Conservation (phyloP, 2,113 vertebrate genomes). For the Crypturellus undulatus region DNA sequence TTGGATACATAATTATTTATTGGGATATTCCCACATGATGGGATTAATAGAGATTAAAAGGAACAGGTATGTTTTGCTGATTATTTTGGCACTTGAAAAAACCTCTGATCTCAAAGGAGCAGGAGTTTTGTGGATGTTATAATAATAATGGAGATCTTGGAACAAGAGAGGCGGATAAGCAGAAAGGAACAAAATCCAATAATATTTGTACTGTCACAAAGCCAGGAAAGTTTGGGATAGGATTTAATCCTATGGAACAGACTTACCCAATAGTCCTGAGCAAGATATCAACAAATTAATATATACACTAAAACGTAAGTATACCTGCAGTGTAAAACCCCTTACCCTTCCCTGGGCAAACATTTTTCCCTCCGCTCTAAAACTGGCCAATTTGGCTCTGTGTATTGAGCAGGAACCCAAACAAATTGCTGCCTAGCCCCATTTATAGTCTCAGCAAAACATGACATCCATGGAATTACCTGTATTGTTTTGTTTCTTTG, state of each 20-base stretch:
- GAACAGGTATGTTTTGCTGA: constrained; percentile 49
- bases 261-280: constrained; percentile 33
- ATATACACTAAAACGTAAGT: not conserved
- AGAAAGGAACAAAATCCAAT: constrained; percentile 55
- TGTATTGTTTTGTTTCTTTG: not conserved
- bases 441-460: not conserved
- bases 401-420: not conserved
- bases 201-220: constrained; percentile 64
- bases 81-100: constrained; percentile 51
- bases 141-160: constrained; percentile 37
- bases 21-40: constrained; percentile 18
- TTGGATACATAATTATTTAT: not conserved
- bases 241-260: constrained; percentile 47
- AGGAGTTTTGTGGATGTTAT: constrained; percentile 44
- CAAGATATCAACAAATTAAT: constrained; percentile 37
- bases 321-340: constrained; percentile 9
- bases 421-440: not conserved
- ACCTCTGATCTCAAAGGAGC: constrained; percentile 36
- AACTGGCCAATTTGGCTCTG: not conserved
- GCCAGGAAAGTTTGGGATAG: constrained; percentile 49
- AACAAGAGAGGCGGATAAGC: constrained; percentile 12
- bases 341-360: not conserved
- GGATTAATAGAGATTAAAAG: constrained; percentile 58
- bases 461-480: accelerated
- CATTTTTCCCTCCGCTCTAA: not conserved